These are phyloP conservation scores for Cantharis rufa DNA, from an alignment of 2,888 invertebrate species.

Conservation along the genomic window DNA sequence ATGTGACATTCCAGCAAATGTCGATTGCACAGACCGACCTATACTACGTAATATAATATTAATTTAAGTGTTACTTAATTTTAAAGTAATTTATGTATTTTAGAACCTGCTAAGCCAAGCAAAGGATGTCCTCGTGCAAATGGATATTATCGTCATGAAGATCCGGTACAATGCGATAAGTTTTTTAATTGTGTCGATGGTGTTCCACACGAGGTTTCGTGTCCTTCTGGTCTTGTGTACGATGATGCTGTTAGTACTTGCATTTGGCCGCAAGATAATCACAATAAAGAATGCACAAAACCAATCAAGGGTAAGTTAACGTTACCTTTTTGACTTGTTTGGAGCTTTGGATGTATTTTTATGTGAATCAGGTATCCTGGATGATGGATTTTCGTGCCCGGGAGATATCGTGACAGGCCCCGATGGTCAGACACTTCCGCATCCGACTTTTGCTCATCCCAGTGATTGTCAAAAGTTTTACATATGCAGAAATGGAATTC, in stretches of 20 bases:
- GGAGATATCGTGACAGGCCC: conserved; percentile 69
- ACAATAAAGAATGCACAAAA: conserved; percentile 59
- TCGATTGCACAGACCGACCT: conserved; percentile 75
- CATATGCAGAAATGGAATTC: conserved; percentile 77
- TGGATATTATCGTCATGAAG: conserved; percentile 77
- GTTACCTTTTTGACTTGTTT: conserved; percentile 29
- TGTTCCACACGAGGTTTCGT: conserved; percentile 66
- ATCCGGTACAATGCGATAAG: conserved; percentile 74
- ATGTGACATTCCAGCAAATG: conserved; percentile 78
- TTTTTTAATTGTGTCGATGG: conserved; percentile 82
- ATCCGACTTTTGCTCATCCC: conserved; percentile 78
- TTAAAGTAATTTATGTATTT: conserved; percentile 35
- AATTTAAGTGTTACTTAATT: neutral
- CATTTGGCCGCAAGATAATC: conserved; percentile 72
- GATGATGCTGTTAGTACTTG: conserved; percentile 75
- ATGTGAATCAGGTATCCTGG: conserved; percentile 63
- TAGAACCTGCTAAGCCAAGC: conserved; percentile 75
- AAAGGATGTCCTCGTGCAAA: conserved; percentile 78
- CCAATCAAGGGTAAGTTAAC: conserved; percentile 57
- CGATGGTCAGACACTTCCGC: conserved; percentile 70
- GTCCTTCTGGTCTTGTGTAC: conserved; percentile 77
- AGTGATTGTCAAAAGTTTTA: conserved; percentile 83
- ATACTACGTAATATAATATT: conserved; percentile 67
- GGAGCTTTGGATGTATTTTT: neutral
- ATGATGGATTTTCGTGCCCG: conserved; percentile 79